phyloP scores from a whole-genome alignment of 2,888 invertebrate species.

The Phragmatobia fuliginosa region DNA sequence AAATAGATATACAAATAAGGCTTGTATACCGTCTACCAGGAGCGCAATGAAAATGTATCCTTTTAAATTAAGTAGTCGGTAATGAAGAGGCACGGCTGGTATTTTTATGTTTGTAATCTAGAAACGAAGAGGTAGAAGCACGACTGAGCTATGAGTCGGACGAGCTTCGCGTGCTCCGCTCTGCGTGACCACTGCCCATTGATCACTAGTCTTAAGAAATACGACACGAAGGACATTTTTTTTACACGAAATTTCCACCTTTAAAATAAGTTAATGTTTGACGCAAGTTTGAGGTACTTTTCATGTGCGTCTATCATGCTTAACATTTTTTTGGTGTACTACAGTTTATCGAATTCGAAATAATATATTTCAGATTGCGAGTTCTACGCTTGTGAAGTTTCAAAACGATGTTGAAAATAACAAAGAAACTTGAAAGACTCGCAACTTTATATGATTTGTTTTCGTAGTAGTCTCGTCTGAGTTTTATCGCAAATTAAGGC shows the following conservation, averaged over 20 bases:
- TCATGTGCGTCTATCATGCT: slow-evolving; percentile 31
- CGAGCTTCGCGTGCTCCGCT: slow-evolving; percentile 64
- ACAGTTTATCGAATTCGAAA: slow-evolving; percentile 17
- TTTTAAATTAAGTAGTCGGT: slow-evolving; percentile 65
- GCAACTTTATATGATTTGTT: slow-evolving; percentile 38
- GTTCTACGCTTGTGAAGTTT: slow-evolving; percentile 8
- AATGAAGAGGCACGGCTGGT: slow-evolving; percentile 70
- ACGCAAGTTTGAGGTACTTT: slow-evolving; percentile 33
- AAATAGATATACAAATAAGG: slow-evolving; percentile 50
- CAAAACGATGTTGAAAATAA: slow-evolving; percentile 21
- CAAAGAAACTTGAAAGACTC: slow-evolving; percentile 30
- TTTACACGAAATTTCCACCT: slow-evolving; percentile 63
- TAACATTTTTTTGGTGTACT: slow-evolving; percentile 11
- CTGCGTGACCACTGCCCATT: slow-evolving; percentile 78
- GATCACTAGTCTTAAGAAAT: slow-evolving; percentile 77
- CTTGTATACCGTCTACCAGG: slow-evolving; percentile 43
- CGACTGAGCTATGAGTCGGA: slow-evolving; percentile 62
- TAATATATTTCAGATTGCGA: slow-evolving; percentile 15
- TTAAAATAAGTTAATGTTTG: slow-evolving; percentile 40
- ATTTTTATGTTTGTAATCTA: slow-evolving; percentile 77
- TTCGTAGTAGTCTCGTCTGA: slow-evolving; percentile 25
- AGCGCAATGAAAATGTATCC: slow-evolving; percentile 52
- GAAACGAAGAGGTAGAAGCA: slow-evolving; percentile 68
- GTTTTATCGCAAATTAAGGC: slow-evolving; percentile 34
- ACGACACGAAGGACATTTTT: slow-evolving; percentile 77